phyloP scores from a whole-genome alignment of 2,113 vertebrate genomes.

The Bostrychus sinensis region DNA sequence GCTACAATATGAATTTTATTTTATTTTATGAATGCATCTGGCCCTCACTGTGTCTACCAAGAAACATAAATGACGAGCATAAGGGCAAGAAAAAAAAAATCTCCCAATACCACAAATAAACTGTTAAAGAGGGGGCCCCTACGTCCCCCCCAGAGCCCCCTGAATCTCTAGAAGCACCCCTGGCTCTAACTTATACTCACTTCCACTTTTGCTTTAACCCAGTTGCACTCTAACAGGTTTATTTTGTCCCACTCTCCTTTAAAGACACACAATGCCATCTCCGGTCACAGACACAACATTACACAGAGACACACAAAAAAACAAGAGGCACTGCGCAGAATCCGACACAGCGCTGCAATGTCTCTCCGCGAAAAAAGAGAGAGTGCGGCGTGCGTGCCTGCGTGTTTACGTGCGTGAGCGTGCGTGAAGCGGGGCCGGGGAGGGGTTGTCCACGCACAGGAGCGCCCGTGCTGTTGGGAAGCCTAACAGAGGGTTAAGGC shows the following conservation, averaged over 20 bases:
- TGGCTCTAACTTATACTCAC: no score
- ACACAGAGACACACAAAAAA: constrained; percentile 4
- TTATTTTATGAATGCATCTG: no score
- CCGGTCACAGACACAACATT: constrained; percentile 6
- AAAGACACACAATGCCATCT: not conserved
- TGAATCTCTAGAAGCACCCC: no score
- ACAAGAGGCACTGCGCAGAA: constrained; percentile 42
- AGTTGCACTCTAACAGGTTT: constrained; percentile 5
- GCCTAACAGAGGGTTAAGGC: constrained; percentile 33
- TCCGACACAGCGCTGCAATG: constrained; percentile 54
- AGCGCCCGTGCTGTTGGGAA: not conserved
- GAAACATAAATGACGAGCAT: no score
- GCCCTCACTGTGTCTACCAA: no score
- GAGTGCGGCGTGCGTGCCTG: constrained; percentile 20
- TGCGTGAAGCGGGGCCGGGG: no score
- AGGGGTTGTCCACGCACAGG: not conserved
- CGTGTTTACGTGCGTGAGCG: constrained; percentile 10
- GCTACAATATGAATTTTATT: no score
- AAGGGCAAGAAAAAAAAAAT: no score
- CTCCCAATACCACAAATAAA: no score
- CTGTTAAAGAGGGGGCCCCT: no score
- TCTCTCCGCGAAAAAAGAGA: constrained; percentile 44
- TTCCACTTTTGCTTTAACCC: not conserved
- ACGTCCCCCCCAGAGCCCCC: no score
- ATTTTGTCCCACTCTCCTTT: not conserved